These are phyloP conservation scores for Turritopsis rubra DNA, from an alignment of 30 jellyfish, hydroid and myxozoan genomes.

Conservation along the genomic window DNA sequence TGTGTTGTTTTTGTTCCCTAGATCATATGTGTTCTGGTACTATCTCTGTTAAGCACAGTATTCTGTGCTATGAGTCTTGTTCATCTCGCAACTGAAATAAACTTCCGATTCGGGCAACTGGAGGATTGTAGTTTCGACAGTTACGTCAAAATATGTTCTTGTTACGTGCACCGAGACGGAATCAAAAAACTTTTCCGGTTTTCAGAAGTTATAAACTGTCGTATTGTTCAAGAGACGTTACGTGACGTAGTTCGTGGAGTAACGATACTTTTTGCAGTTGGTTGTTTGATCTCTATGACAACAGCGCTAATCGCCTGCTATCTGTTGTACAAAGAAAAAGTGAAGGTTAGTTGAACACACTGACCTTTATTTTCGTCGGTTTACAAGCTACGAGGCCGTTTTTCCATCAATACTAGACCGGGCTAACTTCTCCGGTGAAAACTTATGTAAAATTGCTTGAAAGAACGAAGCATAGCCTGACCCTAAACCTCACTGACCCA, in stretches of 20 bases:
- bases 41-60: constrained; percentile 69
- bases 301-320: constrained; percentile 64
- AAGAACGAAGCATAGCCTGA: too few species aligned
- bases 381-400: too few species aligned
- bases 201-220: constrained; percentile 69
- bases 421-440: too few species aligned
- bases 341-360: neutral
- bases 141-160: constrained; percentile 57
- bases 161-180: constrained; percentile 46
- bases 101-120: constrained; percentile 48
- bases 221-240: constrained; percentile 57
- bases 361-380: too few species aligned
- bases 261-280: constrained; percentile 75
- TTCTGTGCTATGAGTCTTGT: constrained; percentile 84
- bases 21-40: constrained; percentile 64
- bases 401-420: too few species aligned
- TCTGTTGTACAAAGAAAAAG: constrained; percentile 41
- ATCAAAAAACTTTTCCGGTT: constrained; percentile 58
- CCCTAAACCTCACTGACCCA: too few species aligned
- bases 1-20: constrained; percentile 12
- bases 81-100: constrained; percentile 66
- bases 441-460: too few species aligned
- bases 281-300: constrained; percentile 64
- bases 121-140: constrained; percentile 77
- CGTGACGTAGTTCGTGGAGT: constrained; percentile 77